Percentiles rank a stretch among this genome's conserved stretches.
phyloP scores from a whole-genome alignment of 2,888 invertebrate species.

The Junonia oenone region DNA sequence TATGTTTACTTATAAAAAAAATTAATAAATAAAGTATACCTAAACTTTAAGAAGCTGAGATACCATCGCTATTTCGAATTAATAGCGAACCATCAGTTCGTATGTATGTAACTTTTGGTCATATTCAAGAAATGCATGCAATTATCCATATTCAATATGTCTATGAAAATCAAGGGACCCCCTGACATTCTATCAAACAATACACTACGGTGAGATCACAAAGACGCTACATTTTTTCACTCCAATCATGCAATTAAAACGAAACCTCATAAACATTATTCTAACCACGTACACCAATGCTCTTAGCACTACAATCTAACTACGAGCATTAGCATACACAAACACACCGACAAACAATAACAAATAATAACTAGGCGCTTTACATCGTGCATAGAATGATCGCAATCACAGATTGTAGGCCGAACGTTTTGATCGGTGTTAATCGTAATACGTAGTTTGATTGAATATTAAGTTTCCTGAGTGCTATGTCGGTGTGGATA shows the following conservation, averaged over 20 bases:
- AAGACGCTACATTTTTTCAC: neutral
- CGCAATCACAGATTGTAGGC: constrained; percentile 31
- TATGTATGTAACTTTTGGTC: too few relatives aligned
- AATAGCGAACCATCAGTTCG: too few relatives aligned
- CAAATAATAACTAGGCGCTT: constrained; percentile 22
- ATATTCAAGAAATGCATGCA: too few relatives aligned
- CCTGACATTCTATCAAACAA: neutral
- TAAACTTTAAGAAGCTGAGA: too few relatives aligned
- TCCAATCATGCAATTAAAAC: neutral
- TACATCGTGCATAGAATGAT: constrained; percentile 13
- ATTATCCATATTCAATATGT: too few relatives aligned
- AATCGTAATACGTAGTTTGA: constrained; percentile 40
- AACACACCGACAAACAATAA: constrained; percentile 17
- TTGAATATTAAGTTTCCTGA: constrained; percentile 42
- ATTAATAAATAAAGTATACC: too few relatives aligned
- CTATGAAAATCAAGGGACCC: too few relatives aligned
- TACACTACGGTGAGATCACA: neutral
- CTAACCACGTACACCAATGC: constrained; percentile 6
- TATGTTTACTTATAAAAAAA: too few relatives aligned
- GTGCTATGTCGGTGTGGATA: constrained; percentile 9
- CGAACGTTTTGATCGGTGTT: constrained; percentile 35
- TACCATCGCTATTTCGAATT: too few relatives aligned
- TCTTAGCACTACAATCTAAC: constrained; percentile 8
- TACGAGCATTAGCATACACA: constrained; percentile 12
- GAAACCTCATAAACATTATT: neutral